These are phyloP conservation scores for Spodoptera exigua DNA, from an alignment of 2,888 invertebrate species.

Conservation along the genomic window DNA sequence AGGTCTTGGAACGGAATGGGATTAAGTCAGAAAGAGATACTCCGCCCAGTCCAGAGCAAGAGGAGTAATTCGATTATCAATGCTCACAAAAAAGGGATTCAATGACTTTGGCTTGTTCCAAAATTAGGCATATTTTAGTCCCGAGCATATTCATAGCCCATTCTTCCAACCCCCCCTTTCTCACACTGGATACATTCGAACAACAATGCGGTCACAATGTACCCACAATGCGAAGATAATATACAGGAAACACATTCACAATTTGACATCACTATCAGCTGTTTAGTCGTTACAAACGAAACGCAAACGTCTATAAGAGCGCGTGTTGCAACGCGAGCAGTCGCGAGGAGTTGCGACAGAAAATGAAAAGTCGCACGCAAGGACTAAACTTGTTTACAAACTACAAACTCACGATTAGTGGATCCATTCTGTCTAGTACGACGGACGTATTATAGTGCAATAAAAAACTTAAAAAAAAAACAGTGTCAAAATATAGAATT, in stretches of 20 bases:
- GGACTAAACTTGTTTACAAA: constrained; percentile 60
- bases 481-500: not conserved
- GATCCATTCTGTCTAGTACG: constrained; percentile 22
- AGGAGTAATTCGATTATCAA: too few species aligned
- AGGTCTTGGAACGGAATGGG: too few species aligned
- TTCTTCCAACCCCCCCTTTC: not conserved
- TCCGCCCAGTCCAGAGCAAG: too few species aligned
- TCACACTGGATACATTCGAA: constrained; percentile 4
- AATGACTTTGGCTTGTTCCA: too few species aligned
- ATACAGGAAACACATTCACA: constrained; percentile 40
- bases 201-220: constrained; percentile 15
- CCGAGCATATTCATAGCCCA: too few species aligned
- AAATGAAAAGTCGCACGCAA: constrained; percentile 53
- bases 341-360: constrained; percentile 49
- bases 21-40: too few species aligned
- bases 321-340: constrained; percentile 41
- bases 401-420: constrained; percentile 52
- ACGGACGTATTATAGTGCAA: constrained; percentile 38
- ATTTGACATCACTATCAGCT: constrained; percentile 47
- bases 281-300: constrained; percentile 36
- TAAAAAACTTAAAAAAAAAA: not conserved
- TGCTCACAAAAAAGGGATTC: too few species aligned
- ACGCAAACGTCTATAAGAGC: constrained; percentile 27
- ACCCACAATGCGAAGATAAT: constrained; percentile 35
- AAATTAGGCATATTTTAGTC: too few species aligned